A percentile compares a stretch with the other conserved stretches of the same genome.
phyloP scores from a whole-genome alignment of 1,140 invertebrate genomes.

The Macrocentrus cingulum region DNA sequence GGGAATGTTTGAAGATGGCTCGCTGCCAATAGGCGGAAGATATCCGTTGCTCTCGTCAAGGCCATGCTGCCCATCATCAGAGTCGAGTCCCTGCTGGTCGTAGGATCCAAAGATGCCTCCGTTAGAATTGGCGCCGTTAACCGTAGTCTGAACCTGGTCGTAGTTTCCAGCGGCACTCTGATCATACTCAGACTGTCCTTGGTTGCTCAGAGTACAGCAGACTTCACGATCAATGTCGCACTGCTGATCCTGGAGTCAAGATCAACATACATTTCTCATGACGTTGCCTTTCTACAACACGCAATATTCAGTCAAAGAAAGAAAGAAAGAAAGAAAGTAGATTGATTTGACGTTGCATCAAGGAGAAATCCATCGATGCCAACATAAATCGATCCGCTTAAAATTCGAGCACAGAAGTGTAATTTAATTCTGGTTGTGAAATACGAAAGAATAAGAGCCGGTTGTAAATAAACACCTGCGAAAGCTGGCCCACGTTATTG shows the following conservation, averaged over 20 bases:
- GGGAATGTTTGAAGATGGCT: slow-evolving; percentile 34
- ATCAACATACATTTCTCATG: not conserved
- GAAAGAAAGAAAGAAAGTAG: too few species aligned
- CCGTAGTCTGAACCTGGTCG: slow-evolving; percentile 3
- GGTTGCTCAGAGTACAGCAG: slow-evolving; percentile 44
- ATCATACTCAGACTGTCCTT: slow-evolving; percentile 15
- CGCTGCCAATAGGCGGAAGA: slow-evolving; percentile 41
- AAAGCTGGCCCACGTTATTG: not conserved
- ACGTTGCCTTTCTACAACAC: not conserved
- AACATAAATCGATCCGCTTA: slow-evolving; percentile 15
- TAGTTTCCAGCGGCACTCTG: slow-evolving; percentile 22
- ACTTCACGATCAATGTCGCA: slow-evolving; percentile 42
- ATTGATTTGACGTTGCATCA: not conserved
- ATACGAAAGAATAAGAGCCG: slow-evolving; percentile 8
- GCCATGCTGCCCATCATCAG: slow-evolving; percentile 15
- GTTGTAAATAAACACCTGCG: slow-evolving; percentile 16
- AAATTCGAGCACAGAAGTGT: slow-evolving; percentile 21
- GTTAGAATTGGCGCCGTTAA: not conserved
- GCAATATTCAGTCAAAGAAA: too few species aligned
- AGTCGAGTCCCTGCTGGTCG: slow-evolving; percentile 31
- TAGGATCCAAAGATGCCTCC: slow-evolving; percentile 36
- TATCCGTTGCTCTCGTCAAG: slow-evolving; percentile 33
- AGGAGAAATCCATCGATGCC: slow-evolving; percentile 19
- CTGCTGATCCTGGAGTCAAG: slow-evolving; percentile 37
- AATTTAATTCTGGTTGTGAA: slow-evolving; percentile 26